Evolutionary conservation across 2,113 vertebrate species (phyloP).

Genomic region (Epinephelus cyanopodus): DNA sequence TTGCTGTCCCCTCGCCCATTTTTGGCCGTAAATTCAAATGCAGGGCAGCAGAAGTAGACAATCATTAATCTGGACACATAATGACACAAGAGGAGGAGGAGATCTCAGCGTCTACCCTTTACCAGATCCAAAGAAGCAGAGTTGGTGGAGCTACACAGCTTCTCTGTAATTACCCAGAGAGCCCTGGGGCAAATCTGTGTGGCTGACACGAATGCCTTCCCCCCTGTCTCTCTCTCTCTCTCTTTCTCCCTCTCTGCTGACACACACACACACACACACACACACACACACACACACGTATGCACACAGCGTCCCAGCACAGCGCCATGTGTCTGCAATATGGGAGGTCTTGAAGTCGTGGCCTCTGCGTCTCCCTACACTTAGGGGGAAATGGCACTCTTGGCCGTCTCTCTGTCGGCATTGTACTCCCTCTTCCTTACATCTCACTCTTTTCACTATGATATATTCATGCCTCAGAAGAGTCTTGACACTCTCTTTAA

Average conservation of each 20-base stretch:
- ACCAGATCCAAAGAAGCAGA: conserved; percentile 52
- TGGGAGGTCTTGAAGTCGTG: conserved; percentile 78
- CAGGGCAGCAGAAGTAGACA: conserved; percentile 38
- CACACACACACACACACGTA: neutral
- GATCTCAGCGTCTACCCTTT: conserved; percentile 31
- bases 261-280: too few species aligned
- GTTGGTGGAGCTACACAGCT: conserved; percentile 65
- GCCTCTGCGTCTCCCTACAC: conserved; percentile 51
- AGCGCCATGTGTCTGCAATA: conserved; percentile 73
- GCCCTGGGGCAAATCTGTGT: conserved; percentile 73
- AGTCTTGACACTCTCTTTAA: conserved; percentile 54
- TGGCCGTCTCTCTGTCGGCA: conserved; percentile 15
- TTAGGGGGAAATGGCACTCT: conserved; percentile 57
- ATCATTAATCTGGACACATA: conserved; percentile 65
- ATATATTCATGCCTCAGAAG: conserved; percentile 13
- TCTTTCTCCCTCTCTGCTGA: conserved; percentile 13
- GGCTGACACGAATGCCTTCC: conserved; percentile 67
- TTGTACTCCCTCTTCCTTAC: conserved; percentile 28
- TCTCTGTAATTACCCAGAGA: conserved; percentile 81
- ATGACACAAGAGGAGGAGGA: conserved; percentile 54
- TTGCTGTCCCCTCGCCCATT: conserved; percentile 25
- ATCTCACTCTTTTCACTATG: conserved; percentile 30
- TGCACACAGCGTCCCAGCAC: conserved; percentile 29
- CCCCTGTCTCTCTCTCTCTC: conserved; percentile 36
- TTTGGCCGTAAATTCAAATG: conserved; percentile 29